Percentiles rank a stretch among this genome's conserved stretches.
Evolutionary conservation across 2,797 vertebrate species (phyloP).

Genomic region (Australoheros facetus): DNA sequence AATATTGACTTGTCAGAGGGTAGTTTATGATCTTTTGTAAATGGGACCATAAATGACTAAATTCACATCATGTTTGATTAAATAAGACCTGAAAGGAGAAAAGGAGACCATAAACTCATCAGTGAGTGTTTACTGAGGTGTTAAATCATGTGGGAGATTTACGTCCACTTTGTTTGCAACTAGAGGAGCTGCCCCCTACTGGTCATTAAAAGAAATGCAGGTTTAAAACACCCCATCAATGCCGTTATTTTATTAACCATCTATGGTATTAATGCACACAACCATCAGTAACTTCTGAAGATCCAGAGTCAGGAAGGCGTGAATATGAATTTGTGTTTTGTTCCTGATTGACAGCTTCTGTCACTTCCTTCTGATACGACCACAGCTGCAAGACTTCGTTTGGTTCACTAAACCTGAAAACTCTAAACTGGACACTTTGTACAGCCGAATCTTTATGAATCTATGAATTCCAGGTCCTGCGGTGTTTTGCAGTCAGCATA

Average conservation of each 20-base stretch:
- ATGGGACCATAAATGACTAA: neutral
- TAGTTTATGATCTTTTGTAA: neutral
- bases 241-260: neutral
- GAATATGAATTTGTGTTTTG: neutral
- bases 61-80: neutral
- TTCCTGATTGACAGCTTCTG: no score
- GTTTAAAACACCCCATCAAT: neutral
- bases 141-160: neutral
- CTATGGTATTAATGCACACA: neutral
- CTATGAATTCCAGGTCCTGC: no score
- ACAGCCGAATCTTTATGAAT: no score
- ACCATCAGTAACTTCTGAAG: neutral
- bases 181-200: neutral
- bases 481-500: no score
- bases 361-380: no score
- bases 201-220: neutral
- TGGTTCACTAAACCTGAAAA: no score
- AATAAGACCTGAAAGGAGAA: neutral
- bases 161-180: neutral
- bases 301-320: fast-evolving
- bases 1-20: no score
- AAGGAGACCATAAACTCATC: neutral
- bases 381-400: no score
- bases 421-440: no score
- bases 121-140: neutral